Conservation (phyloP, 1,140 invertebrate genomes). For the Semibalanus balanoides region DNA sequence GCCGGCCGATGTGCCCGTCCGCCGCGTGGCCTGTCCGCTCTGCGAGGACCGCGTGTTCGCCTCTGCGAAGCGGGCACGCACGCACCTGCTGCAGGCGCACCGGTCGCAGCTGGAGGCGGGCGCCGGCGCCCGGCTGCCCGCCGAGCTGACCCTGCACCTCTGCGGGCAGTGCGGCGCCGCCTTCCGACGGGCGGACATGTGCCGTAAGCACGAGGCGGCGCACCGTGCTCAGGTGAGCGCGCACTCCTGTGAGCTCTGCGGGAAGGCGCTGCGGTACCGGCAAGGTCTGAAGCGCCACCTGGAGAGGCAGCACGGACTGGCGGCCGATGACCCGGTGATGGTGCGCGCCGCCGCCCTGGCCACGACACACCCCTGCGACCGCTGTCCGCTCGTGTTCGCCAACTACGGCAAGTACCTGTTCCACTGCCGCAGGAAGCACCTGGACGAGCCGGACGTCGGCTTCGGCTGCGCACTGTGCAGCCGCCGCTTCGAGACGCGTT, state of each 20-base stretch:
- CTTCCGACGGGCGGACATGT: background rate
- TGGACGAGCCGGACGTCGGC: background rate
- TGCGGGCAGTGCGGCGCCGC: background rate
- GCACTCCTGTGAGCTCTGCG: background rate
- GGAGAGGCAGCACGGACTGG: background rate
- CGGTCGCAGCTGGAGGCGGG: background rate
- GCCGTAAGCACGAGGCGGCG: background rate
- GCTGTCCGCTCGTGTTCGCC: background rate
- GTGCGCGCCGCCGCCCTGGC: no score
- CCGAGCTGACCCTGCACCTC: background rate
- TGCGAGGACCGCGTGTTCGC: background rate
- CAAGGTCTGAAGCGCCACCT: background rate
- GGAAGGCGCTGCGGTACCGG: background rate
- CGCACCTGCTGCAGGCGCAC: background rate
- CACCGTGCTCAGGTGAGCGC: background rate
- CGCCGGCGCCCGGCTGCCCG: background rate
- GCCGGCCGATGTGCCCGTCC: no score
- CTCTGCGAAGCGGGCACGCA: background rate
- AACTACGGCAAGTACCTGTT: background rate
- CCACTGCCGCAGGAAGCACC: background rate
- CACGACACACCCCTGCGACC: background rate
- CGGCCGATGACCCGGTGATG: background rate
- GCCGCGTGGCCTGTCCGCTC: background rate
- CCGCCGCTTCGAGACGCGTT: background rate
- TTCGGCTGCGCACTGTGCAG: background rate